These are phyloP conservation scores for Parnassius apollo DNA, from an alignment of 2,888 invertebrate genomes.

Conservation along the genomic window DNA sequence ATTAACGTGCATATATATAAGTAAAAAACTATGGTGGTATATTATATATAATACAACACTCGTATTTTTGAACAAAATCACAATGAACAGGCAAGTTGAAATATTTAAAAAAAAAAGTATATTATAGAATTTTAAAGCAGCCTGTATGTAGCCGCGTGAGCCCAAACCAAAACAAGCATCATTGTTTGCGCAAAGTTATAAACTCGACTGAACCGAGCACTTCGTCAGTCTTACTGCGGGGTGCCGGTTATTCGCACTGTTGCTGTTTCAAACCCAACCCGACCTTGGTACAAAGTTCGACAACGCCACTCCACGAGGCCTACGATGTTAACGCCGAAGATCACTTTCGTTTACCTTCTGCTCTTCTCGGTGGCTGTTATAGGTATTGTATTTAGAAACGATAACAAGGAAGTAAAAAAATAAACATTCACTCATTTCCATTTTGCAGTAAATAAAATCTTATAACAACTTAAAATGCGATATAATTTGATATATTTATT, in stretches of 20 bases:
- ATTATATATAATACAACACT: no score
- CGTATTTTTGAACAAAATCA: no score
- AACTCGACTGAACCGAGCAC: slow-evolving; percentile 33
- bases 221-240: slow-evolving; percentile 28
- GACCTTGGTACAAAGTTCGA: slow-evolving; percentile 13
- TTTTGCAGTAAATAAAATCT: no score
- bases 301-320: slow-evolving; percentile 26
- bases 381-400: slow-evolving; percentile 30
- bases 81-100: no score
- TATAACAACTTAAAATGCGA: no score
- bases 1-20: no score
- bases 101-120: background rate
- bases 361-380: slow-evolving; percentile 52
- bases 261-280: slow-evolving; percentile 13
- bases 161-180: slow-evolving; percentile 44
- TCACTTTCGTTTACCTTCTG: slow-evolving; percentile 50
- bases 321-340: slow-evolving; percentile 45
- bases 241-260: slow-evolving; percentile 11
- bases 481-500: no score
- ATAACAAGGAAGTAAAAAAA: slow-evolving; percentile 1
- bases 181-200: slow-evolving; percentile 44
- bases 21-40: no score
- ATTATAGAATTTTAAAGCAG: slow-evolving; percentile 24
- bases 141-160: slow-evolving; percentile 33
- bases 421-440: background rate